Base-by-base conservation (phyloP, 2,797 vertebrate genomes). In the Ciconia nigra region DNA sequence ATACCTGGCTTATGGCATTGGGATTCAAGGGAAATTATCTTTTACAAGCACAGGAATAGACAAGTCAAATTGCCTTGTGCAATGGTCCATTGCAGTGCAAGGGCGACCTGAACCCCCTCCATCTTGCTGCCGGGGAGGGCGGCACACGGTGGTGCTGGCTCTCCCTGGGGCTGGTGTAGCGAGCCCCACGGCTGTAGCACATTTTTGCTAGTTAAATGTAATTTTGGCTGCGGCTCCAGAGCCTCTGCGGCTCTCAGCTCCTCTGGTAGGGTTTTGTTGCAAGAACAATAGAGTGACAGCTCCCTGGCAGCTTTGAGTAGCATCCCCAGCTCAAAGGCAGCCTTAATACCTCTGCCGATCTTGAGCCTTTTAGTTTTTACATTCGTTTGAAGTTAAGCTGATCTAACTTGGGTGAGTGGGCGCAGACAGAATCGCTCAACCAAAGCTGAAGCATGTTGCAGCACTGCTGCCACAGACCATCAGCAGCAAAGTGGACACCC, bases 321-420 rank as follows among this genome's bases (percentile, higher is more conserved):
- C 94, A 82, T 88, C 89, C 66, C 46, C 66, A 86, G 78, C 91
- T 93, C 89, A 92, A 93, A 96, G 37, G 44, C 88, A 94, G 37
- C 52, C 59, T 94, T 87, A 92, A 89, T 76, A 84, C 93, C 59
- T 72, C 92, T 3, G 16, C 47, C 52, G 11, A 65, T 77, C 44
- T 82, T 7, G 0, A 83, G 58, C 55, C 70, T 90, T 83, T 76
- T 33, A 21, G 58, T 72, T 90, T 87, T 71, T 6, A 91, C 88
- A 52, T 52, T 73, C 4, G 13, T 94, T 97, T 97, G 92, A 93
- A 96, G 92, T 96, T 93, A 95, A 96, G 88, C 93, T 96, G 93
- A 87, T 94, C 88, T 79, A 77, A 94, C 77, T 72, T 86, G 86
- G 33, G 70, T 69, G 83, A 89, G 70, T 81, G 86, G 83, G 87